Conservation (phyloP, 2,797 vertebrate species). For the Chiloscyllium punctatum region DNA sequence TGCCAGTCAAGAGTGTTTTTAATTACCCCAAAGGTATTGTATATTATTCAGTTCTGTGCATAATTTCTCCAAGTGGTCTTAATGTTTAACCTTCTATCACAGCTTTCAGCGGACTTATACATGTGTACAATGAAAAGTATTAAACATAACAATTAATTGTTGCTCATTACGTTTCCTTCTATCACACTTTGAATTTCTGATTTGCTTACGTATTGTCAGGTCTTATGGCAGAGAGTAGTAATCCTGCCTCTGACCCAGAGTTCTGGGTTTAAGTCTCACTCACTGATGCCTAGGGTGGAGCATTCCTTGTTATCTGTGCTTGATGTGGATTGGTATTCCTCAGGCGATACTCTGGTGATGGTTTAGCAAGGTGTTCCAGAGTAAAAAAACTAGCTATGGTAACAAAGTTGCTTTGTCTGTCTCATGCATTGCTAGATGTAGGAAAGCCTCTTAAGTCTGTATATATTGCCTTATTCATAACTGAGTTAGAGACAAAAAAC, state of each 20-base stretch:
- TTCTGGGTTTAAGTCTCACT: background rate
- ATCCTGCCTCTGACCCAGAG: background rate
- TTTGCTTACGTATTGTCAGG: background rate
- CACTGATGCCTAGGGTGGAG: background rate
- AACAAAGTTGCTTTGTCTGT: background rate
- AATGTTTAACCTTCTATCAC: background rate
- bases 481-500: background rate
- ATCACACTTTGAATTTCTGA: background rate
- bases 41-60: background rate
- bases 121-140: background rate
- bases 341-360: background rate
- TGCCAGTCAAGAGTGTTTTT: background rate
- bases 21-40: background rate
- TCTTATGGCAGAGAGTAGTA: background rate
- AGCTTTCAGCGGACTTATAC: background rate
- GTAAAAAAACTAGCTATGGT: background rate
- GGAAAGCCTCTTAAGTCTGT: background rate
- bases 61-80: background rate
- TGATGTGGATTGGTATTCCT: background rate
- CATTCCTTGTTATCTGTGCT: background rate
- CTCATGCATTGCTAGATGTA: background rate
- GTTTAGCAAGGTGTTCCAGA: background rate
- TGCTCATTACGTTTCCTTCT: background rate
- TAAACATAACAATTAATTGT: background rate
- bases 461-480: background rate